phyloP scores from a whole-genome alignment of 1,140 invertebrate genomes.

The Hyphantria cunea region DNA sequence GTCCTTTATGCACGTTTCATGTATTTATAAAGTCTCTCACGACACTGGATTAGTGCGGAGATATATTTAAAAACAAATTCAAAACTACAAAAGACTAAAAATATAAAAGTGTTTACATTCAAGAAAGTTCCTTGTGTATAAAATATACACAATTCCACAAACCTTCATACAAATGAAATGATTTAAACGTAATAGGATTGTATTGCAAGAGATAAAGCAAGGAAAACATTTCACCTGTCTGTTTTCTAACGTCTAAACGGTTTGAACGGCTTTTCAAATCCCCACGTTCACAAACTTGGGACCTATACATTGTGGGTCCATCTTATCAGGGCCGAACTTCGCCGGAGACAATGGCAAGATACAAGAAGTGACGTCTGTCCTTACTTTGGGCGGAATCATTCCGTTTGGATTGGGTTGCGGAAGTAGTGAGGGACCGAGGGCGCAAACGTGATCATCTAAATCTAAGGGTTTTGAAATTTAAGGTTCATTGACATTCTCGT shows the following conservation, averaged over 20 bases:
- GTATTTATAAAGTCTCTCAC: too few relatives aligned
- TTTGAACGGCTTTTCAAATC: constrained; percentile 42
- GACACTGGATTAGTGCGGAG: too few relatives aligned
- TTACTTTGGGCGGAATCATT: constrained; percentile 34
- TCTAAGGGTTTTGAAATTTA: constrained; percentile 4
- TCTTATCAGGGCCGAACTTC: constrained; percentile 45
- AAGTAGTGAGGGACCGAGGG: constrained; percentile 21
- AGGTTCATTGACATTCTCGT: neutral
- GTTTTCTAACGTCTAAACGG: constrained; percentile 22
- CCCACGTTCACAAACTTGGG: constrained; percentile 36
- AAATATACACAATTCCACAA: neutral
- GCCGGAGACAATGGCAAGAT: constrained; percentile 39
- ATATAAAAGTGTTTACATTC: too few relatives aligned
- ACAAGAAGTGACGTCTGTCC: constrained; percentile 41
- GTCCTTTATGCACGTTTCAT: too few relatives aligned
- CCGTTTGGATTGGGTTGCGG: constrained; percentile 20
- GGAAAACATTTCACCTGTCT: constrained; percentile 26
- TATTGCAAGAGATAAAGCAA: constrained; percentile 21
- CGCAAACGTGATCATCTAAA: constrained; percentile 15
- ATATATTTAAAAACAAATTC: too few relatives aligned
- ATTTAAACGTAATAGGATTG: neutral
- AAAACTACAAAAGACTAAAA: too few relatives aligned
- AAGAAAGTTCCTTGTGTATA: neutral
- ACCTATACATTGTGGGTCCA: constrained; percentile 38
- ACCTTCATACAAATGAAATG: neutral